Percentiles rank a stretch among this genome's conserved stretches.
phyloP scores from a whole-genome alignment of 2,113 vertebrate species.

The Amphiprion ocellaris region DNA sequence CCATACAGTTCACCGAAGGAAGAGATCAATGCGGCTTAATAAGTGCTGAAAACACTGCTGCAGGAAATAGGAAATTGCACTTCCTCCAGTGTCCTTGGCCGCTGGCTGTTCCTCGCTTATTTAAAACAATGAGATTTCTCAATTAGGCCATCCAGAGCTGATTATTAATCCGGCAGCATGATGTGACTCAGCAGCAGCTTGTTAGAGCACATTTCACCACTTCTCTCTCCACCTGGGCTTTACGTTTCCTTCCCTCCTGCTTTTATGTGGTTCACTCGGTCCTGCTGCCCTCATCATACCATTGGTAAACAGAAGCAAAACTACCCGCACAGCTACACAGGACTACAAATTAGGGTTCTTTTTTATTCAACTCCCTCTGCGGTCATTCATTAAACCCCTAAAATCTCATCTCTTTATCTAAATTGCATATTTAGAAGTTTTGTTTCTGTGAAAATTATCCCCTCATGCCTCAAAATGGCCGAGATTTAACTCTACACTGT shows the following conservation, averaged over 20 bases:
- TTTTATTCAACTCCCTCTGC: no score
- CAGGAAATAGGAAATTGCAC: slow-evolving; percentile 62
- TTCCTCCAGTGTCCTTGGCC: slow-evolving; percentile 63
- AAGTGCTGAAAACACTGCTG: slow-evolving; percentile 44
- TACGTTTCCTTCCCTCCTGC: not conserved
- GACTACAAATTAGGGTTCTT: not conserved
- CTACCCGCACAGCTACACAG: not conserved
- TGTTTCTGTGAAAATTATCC: no score
- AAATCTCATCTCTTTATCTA: no score
- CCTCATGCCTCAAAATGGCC: no score
- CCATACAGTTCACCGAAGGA: not conserved
- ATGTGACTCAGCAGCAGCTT: slow-evolving; percentile 55
- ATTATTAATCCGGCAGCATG: slow-evolving; percentile 56
- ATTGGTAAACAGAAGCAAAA: slow-evolving; percentile 4
- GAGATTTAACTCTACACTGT: no score
- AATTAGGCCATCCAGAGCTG: slow-evolving; percentile 62
- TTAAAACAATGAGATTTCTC: slow-evolving; percentile 67
- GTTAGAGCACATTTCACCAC: slow-evolving; percentile 28
- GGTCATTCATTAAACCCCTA: no score
- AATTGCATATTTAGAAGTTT: no score
- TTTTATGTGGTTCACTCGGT: slow-evolving; percentile 9
- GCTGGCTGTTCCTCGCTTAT: slow-evolving; percentile 47
- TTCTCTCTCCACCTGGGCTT: slow-evolving; percentile 33
- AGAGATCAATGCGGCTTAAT: slow-evolving; percentile 54
- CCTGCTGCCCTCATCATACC: not conserved